Conservation (phyloP, 1,140 invertebrate species). For the Drosophila leontia region DNA sequence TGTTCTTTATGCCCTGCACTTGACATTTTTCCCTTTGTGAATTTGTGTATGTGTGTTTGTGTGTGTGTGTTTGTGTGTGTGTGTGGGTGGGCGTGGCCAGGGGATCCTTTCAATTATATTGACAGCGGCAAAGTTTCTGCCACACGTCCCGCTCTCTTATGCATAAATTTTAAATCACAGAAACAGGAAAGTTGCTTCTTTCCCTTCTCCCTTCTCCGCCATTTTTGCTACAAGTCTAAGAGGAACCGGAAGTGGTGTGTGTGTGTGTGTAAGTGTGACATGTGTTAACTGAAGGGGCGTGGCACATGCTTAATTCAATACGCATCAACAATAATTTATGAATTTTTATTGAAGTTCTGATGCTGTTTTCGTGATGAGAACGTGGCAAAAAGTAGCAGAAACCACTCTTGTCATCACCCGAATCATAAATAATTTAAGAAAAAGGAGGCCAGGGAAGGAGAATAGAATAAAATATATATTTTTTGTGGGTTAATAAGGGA, state of each 20-base stretch:
- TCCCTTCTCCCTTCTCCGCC: neutral
- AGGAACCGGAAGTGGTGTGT: neutral
- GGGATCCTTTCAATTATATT: slow-evolving; percentile 49
- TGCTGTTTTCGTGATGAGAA: slow-evolving; percentile 16
- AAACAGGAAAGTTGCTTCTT: slow-evolving; percentile 17
- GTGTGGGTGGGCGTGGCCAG: slow-evolving; percentile 26
- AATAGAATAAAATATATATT: slow-evolving; percentile 33
- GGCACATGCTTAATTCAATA: slow-evolving; percentile 49
- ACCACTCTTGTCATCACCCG: neutral
- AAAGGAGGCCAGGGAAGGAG: neutral
- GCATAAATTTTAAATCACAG: slow-evolving; percentile 44
- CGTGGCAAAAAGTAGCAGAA: neutral
- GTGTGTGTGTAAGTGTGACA: slow-evolving; percentile 7
- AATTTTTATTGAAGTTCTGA: slow-evolving; percentile 41
- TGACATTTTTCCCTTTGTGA: slow-evolving; percentile 8
- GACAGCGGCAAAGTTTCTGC: slow-evolving; percentile 29
- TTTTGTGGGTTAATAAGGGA: neutral
- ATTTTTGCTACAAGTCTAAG: slow-evolving; percentile 13
- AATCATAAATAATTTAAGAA: slow-evolving; percentile 43
- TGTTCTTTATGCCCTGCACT: slow-evolving; percentile 14
- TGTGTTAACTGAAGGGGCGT: slow-evolving; percentile 34
- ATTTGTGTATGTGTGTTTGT: slow-evolving; percentile 1
- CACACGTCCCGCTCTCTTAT: neutral
- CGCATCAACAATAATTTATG: slow-evolving; percentile 53
- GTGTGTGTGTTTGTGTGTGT: neutral